Evolutionary conservation across 1,140 invertebrate genomes (phyloP), one percentile per base, ranked within the genome.

Genomic region (Nasonia longicornis): DNA sequence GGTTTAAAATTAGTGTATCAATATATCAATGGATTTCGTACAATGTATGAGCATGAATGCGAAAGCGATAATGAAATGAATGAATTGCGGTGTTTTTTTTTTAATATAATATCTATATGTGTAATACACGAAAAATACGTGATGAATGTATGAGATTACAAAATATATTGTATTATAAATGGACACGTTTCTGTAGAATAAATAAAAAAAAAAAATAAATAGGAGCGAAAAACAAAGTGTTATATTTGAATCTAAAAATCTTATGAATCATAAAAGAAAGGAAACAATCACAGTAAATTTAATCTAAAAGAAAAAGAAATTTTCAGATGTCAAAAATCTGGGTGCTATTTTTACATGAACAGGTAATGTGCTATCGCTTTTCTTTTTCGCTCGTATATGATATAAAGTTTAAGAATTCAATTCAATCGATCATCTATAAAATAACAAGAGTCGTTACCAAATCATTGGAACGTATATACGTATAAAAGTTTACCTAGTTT

Each of bases 1-100:
- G 48, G 75, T 80, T 86, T 84, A 69, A 83, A 84, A 82, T 70
- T 85, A 87, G 71, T 83, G 81, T 83, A 83, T 83, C 69, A 58
- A 82, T 79, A 82, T 82, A 79, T 63, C 48, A 79, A 73, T 79
- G 66, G 67, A 84, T 79, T 84, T 64, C 74, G 79, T 78, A 75
- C 67, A 74, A 80, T 79, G 80, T 85, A 82, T 81, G 80, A 82
- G 82, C 29, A 42, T 77, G 42, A 22, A 72, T 79, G 69, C 45
- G 64, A 63, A 45, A 0, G 31, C 31, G 42, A n/a, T 38, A 22
- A 48, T 45, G 64, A 79, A 64, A 79, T 63, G 69, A 72, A 80
- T 69, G 64, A 85, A 83, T 80, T 82, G 75, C 29, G 70, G 81
- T 83, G 45, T 63, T 78, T 67, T 85, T 67, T 26, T 85, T 83